Base-by-base conservation (phyloP, 2,797 vertebrate species). In the Jordanella pulchra region DNA sequence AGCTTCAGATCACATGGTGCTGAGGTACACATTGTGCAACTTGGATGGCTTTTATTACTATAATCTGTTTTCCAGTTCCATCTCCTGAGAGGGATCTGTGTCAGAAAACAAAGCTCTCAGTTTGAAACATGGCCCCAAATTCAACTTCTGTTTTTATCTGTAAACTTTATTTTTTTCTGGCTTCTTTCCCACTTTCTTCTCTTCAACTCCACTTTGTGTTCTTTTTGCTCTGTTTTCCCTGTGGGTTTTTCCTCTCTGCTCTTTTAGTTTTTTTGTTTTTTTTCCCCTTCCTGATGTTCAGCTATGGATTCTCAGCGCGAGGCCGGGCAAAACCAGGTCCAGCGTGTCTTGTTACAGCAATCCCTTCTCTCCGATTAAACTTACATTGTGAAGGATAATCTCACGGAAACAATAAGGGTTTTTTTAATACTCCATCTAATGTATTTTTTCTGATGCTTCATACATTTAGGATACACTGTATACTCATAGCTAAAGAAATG, bases 281-380 rank as follows among this genome's bases (percentile, higher is more conserved):
- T 64, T 45, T 45, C 10, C 7, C 54, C 60, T 71, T 51, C 67
- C 51, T 71, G 66, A 73, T 71, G 78, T 81, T 84, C 18, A 14
- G 68, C 75, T 70, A 80, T 86, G 71, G 78, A 76, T 44, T 79
- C 86, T 88, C 76, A 75, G 82, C 82, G 45, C 80, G 87, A 73
- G 75, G 69, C 77, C 67, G 72, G 77, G 82, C 76, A 69, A 91
- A 86, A 76, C 71, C 81, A 75, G 84, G 84, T 85, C 30, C 76
- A 90, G 83, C 77, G 91, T 91, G 85, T 94, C 91, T 88, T 89
- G 80, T 93, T 93, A 91, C 93, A 91, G 83, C 65, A 39, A 73
- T 72, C 70, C 80, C 76, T 72, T 82, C 78, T 80, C 53, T 80
- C 79, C 83, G 89, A 90, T 92, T 89, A 87, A 92, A 88, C 79